A percentile compares a stretch with the other conserved stretches of the same genome.
Conservation (phyloP, 2,888 invertebrate species). For the Caenorhabditis virilis region DNA sequence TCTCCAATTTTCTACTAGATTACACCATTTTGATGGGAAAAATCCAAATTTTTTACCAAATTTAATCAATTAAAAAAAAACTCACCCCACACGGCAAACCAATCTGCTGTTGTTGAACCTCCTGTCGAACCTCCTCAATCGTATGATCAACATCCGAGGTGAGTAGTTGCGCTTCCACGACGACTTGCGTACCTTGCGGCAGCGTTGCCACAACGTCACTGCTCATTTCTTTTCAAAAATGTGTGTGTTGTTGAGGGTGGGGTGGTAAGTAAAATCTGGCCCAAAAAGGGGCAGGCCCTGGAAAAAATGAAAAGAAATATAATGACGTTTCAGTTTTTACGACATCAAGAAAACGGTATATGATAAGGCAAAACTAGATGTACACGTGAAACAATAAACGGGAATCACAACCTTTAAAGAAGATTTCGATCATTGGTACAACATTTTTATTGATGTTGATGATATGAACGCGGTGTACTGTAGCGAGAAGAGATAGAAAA, state of each 20-base stretch:
- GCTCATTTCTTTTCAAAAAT: constrained; percentile 4
- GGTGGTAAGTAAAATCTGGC: too few species aligned
- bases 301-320: constrained; percentile 4
- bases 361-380: too few species aligned
- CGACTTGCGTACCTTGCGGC: constrained; percentile 67
- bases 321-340: too few species aligned
- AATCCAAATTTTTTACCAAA: too few species aligned
- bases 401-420: too few species aligned
- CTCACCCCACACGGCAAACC: constrained; percentile 29
- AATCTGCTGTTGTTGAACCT: constrained; percentile 37
- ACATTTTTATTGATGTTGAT: too few species aligned
- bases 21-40: too few species aligned
- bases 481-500: too few species aligned
- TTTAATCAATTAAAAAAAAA: neutral
- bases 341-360: too few species aligned
- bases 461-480: too few species aligned
- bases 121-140: constrained; percentile 63
- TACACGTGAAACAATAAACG: too few species aligned
- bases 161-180: constrained; percentile 65
- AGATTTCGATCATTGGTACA: too few species aligned
- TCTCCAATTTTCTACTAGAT: neutral
- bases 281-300: constrained; percentile 41
- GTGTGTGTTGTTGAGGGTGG: constrained; percentile 10
- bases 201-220: constrained; percentile 46
- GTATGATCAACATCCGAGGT: constrained; percentile 67